phyloP scores from a whole-genome alignment of 2,797 vertebrate genomes.

The Pantherophis alleghaniensis region DNA sequence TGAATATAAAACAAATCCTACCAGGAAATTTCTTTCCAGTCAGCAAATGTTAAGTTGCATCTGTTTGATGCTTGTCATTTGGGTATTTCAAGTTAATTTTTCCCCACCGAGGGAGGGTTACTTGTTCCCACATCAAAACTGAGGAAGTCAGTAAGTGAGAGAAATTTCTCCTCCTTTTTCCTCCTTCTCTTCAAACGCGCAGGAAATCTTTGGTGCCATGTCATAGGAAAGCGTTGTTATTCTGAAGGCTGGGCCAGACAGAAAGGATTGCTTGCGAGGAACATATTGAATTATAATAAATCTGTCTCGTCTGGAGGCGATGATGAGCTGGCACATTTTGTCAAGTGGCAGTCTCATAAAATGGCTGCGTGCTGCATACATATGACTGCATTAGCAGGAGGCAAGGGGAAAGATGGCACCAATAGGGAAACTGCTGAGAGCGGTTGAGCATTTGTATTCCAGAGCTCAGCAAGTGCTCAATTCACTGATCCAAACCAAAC shows the following conservation, averaged over 20 bases:
- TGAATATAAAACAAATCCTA: slow-evolving; percentile 27
- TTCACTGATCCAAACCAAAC: slow-evolving; percentile 69
- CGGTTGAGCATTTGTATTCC: slow-evolving; percentile 70
- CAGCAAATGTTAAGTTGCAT: slow-evolving; percentile 1
- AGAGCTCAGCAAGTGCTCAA: slow-evolving; percentile 67
- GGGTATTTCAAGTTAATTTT: slow-evolving; percentile 48
- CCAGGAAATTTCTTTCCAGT: slow-evolving; percentile 11
- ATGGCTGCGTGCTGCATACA: slow-evolving; percentile 69
- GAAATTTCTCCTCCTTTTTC: slow-evolving; percentile 7
- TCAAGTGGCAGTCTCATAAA: slow-evolving; percentile 69
- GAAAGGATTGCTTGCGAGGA: slow-evolving; percentile 66
- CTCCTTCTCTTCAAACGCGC: slow-evolving; percentile 23
- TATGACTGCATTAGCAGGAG: slow-evolving; percentile 68
- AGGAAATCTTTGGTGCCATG: slow-evolving; percentile 58
- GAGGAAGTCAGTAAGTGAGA: slow-evolving; percentile 29
- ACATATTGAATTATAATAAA: slow-evolving; percentile 76
- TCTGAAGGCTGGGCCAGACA: slow-evolving; percentile 58
- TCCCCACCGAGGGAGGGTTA: slow-evolving; percentile 11
- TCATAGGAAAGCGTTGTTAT: slow-evolving; percentile 62
- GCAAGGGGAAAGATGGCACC: slow-evolving; percentile 42
- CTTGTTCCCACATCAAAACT: slow-evolving; percentile 39
- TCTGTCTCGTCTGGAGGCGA: slow-evolving; percentile 70
- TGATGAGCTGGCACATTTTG: slow-evolving; percentile 74
- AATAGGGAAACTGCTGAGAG: slow-evolving; percentile 58
- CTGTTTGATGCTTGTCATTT: slow-evolving; percentile 25